These are phyloP conservation scores for Cephus cinctus DNA, from an alignment of 1,140 invertebrate species.

Conservation along the genomic window DNA sequence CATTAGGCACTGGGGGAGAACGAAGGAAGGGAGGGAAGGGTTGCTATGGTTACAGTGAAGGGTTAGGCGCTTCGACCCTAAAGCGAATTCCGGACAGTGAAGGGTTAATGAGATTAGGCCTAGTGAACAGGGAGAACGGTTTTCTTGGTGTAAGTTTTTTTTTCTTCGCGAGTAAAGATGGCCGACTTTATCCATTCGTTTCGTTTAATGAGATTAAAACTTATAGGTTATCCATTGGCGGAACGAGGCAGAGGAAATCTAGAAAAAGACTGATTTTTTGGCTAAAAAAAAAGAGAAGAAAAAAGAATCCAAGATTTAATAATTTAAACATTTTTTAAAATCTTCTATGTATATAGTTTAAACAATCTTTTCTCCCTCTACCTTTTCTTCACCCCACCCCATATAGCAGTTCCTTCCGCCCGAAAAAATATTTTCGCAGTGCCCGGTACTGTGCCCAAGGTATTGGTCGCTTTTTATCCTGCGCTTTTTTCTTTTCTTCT, in stretches of 20 bases:
- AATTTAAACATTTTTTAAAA: no score
- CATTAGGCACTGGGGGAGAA: constrained; percentile 33
- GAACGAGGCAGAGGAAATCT: neutral
- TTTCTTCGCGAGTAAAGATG: constrained; percentile 14
- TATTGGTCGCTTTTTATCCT: constrained; percentile 2
- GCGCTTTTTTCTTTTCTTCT: constrained; percentile 13
- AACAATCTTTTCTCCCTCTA: no score
- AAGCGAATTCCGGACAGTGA: constrained; percentile 33
- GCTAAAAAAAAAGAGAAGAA: neutral
- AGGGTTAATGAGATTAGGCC: constrained; percentile 57
- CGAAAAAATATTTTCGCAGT: constrained; percentile 38
- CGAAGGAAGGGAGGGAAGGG: constrained; percentile 44
- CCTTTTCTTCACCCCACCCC: no score
- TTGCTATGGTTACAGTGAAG: constrained; percentile 46
- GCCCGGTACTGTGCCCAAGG: constrained; percentile 15
- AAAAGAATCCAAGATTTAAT: no score
- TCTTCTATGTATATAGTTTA: no score
- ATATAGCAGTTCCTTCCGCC: constrained; percentile 26
- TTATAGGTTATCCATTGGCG: neutral
- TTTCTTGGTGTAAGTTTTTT: neutral
- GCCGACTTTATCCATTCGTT: constrained; percentile 6
- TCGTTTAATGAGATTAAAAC: neutral
- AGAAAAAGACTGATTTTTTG: neutral
- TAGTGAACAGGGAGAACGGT: no score
- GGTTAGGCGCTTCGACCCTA: constrained; percentile 36